phyloP scores from a whole-genome alignment of 2,797 vertebrate genomes.

The Alosa sapidissima region DNA sequence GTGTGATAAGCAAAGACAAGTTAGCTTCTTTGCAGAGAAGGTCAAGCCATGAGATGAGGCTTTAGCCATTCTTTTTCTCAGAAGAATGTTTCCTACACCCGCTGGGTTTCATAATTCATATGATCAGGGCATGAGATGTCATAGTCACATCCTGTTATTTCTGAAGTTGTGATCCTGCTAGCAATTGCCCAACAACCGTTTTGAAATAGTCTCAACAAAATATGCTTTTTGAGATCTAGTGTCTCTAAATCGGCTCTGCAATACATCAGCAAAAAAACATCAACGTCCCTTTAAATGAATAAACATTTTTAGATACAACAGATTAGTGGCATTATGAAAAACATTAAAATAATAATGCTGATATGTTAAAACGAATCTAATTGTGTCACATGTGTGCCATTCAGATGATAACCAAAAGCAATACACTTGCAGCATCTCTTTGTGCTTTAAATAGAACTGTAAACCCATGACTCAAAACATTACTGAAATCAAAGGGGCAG shows the following conservation, averaged over 20 bases:
- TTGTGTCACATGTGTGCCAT: not conserved
- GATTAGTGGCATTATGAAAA: not conserved
- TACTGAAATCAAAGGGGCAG: not conserved
- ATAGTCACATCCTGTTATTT: conserved; percentile 34
- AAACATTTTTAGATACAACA: not conserved
- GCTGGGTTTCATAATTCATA: conserved; percentile 26
- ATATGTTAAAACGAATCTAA: not conserved
- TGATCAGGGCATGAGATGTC: conserved; percentile 43
- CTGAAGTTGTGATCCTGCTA: conserved; percentile 8
- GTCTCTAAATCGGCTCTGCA: not conserved
- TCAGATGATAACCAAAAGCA: not conserved
- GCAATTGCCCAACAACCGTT: not conserved
- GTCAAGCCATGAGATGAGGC: not conserved
- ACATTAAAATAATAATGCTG: not conserved
- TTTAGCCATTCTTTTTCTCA: not conserved
- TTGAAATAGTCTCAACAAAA: not conserved
- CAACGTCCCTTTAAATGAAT: not conserved
- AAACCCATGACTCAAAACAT: not conserved
- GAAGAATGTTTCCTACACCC: not conserved
- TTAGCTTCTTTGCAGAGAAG: not conserved
- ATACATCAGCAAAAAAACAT: not conserved
- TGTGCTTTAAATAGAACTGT: not conserved
- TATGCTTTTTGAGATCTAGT: not conserved
- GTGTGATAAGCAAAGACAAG: not conserved
- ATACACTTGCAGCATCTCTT: not conserved